Evolutionary conservation across 2,797 vertebrate species (phyloP).

Genomic region (Sus cebifrons): DNA sequence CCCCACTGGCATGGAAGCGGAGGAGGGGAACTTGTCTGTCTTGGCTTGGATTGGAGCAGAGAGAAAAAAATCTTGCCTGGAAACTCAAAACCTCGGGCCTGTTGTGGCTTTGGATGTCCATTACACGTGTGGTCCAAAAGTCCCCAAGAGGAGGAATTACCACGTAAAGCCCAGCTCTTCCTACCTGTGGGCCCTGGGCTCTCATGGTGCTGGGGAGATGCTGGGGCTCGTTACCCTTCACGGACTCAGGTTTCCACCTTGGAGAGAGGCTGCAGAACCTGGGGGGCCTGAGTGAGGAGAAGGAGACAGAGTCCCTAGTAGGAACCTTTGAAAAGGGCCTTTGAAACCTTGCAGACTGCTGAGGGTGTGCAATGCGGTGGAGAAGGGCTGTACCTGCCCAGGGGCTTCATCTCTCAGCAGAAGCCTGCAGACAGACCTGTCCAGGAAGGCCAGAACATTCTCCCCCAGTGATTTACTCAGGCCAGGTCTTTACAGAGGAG

Average conservation of each 20-base stretch:
- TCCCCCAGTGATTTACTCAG: neutral
- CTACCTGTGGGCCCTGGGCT: neutral
- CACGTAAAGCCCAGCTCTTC: neutral
- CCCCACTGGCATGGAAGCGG: accelerated
- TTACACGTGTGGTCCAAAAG: neutral
- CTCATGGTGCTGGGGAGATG: neutral
- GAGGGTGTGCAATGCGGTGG: too few relatives aligned
- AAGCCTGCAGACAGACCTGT: neutral
- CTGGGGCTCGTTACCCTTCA: neutral
- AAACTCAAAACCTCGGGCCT: neutral
- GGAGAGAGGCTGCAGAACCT: neutral
- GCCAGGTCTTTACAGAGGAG: neutral
- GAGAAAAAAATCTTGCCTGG: neutral
- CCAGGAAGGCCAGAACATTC: neutral
- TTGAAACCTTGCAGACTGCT: accelerated
- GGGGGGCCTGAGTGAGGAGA: neutral
- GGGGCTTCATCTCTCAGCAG: neutral
- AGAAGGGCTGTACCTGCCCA: neutral
- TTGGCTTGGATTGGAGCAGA: neutral
- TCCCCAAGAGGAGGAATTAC: neutral
- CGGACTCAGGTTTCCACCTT: neutral
- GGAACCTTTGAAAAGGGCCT: neutral
- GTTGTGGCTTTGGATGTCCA: neutral
- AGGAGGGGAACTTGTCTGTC: neutral
- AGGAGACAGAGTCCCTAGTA: neutral